These are phyloP conservation scores for Pammene aurita DNA, from an alignment of 2,888 invertebrate species.

Conservation along the genomic window DNA sequence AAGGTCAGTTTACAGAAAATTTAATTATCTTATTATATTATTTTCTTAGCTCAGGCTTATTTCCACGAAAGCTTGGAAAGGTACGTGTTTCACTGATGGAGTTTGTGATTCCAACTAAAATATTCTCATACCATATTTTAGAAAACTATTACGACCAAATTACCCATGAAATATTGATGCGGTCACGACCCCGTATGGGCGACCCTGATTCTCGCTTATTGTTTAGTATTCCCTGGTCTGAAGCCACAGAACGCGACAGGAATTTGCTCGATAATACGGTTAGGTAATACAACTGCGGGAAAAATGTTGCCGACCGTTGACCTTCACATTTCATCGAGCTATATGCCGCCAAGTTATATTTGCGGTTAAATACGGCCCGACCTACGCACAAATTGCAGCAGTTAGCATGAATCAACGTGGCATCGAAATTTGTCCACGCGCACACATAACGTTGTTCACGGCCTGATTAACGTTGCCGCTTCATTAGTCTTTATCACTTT, in stretches of 20 bases:
- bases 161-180: constrained; percentile 11
- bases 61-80: too few species aligned
- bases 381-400: constrained; percentile 18
- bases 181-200: background rate
- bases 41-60: too few species aligned
- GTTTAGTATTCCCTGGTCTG: constrained; percentile 27
- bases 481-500: constrained; percentile 7
- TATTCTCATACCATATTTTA: background rate
- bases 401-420: constrained; percentile 31
- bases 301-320: constrained; percentile 37
- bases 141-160: background rate
- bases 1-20: too few species aligned
- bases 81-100: too few species aligned
- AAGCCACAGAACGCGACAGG: constrained; percentile 24
- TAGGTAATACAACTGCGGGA: constrained; percentile 23
- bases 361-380: constrained; percentile 6
- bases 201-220: constrained; percentile 20
- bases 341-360: constrained; percentile 25
- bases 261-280: constrained; percentile 28
- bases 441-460: constrained; percentile 25
- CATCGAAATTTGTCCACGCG: constrained; percentile 31
- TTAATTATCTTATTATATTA: too few species aligned
- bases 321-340: constrained; percentile 39
- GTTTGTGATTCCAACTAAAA: too few species aligned
- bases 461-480: constrained; percentile 16